Conservation (phyloP, 2,113 vertebrate species). For the Vireo altiloquus region DNA sequence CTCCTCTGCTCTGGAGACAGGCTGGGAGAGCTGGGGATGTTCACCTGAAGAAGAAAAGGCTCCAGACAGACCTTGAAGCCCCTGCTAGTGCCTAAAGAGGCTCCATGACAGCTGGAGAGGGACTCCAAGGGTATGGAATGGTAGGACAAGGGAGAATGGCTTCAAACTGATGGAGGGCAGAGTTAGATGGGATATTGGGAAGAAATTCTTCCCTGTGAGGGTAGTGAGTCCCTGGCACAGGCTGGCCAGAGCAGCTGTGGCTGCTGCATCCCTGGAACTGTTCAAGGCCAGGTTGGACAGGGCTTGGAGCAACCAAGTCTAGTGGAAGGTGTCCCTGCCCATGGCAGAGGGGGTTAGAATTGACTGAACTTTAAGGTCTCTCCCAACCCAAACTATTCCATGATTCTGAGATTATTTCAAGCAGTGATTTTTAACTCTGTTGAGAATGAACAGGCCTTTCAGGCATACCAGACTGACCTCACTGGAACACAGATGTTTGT, state of each 20-base stretch:
- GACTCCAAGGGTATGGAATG: neutral
- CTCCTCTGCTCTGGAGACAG: neutral
- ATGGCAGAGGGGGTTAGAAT: neutral
- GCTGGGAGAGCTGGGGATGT: neutral
- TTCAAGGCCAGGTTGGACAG: neutral
- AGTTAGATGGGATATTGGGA: neutral
- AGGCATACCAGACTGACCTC: neutral
- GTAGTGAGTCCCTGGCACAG: neutral
- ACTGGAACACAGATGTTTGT: rapidly evolving
- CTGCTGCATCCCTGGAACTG: neutral
- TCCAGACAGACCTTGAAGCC: neutral
- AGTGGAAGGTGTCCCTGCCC: neutral
- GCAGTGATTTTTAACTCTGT: neutral
- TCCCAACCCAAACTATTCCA: neutral
- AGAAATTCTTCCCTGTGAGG: neutral
- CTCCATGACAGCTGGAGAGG: neutral
- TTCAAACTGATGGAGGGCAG: neutral
- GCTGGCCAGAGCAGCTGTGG: neutral
- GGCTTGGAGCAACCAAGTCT: neutral
- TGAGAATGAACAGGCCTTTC: neutral
- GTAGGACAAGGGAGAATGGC: neutral
- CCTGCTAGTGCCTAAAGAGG: neutral
- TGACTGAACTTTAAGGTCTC: neutral
- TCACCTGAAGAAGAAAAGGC: neutral
- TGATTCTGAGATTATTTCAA: neutral